phyloP scores from a whole-genome alignment of 2,113 vertebrate genomes.

The Thunnus maccoyii region DNA sequence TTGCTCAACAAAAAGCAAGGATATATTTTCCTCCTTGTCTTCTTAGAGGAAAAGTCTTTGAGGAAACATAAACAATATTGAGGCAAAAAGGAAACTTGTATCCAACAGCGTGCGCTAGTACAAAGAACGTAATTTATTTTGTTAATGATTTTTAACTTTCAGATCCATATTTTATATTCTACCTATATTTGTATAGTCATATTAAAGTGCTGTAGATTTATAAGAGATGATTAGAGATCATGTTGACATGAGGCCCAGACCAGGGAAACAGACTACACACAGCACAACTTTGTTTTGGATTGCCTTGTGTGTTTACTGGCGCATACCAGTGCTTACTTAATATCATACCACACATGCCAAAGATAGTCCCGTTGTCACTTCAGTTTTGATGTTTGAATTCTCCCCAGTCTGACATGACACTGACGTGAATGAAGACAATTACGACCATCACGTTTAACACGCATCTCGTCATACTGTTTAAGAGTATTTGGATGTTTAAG shows the following conservation, averaged over 20 bases:
- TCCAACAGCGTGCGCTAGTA: neutral
- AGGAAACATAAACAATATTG: neutral
- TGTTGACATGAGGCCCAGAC: conserved; percentile 62
- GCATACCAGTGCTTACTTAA: conserved; percentile 73
- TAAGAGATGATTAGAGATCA: conserved; percentile 38
- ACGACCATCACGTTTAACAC: neutral
- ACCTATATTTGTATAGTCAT: neutral
- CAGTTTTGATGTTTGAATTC: conserved; percentile 52
- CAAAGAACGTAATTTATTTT: conserved; percentile 1
- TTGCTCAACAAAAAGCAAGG: neutral
- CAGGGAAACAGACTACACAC: conserved; percentile 33
- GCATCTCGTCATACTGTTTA: neutral
- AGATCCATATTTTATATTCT: neutral
- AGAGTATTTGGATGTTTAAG: neutral
- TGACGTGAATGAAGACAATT: conserved; percentile 3
- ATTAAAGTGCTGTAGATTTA: neutral
- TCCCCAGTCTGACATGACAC: conserved; percentile 36
- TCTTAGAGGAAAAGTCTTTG: neutral
- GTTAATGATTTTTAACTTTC: neutral
- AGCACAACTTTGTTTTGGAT: conserved; percentile 72
- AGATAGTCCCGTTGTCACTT: conserved; percentile 69
- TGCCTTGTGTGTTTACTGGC: conserved; percentile 78
- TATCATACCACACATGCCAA: conserved; percentile 78
- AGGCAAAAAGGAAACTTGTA: neutral
- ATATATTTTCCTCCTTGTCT: neutral